Percentiles rank a stretch among this genome's conserved stretches.
phyloP scores from a whole-genome alignment of 2,888 invertebrate genomes.

The Nomada ruficornis region DNA sequence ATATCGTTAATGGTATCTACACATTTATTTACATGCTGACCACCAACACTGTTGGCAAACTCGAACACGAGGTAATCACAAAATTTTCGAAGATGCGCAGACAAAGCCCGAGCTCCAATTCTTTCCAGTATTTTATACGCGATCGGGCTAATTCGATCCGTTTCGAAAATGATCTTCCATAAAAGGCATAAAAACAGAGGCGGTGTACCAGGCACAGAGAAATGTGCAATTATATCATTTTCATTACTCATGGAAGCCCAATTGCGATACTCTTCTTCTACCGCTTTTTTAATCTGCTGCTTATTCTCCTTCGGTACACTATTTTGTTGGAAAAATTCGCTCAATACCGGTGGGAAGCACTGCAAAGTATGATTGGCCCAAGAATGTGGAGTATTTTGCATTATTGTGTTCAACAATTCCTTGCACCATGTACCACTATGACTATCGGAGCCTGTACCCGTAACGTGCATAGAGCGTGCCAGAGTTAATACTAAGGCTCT shows the following conservation, averaged over 20 bases:
- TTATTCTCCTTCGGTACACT: conserved; percentile 95
- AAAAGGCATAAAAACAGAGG: conserved; percentile 95
- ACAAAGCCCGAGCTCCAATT: conserved; percentile 95
- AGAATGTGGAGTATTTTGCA: conserved; percentile 97
- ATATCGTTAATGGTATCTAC: conserved; percentile 98
- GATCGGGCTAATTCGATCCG: conserved; percentile 95
- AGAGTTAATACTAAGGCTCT: conserved; percentile 96
- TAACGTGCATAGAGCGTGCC: conserved; percentile 97
- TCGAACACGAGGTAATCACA: conserved; percentile 97
- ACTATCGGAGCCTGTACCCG: conserved; percentile 87
- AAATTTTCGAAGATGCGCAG: conserved; percentile 96
- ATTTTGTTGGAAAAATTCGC: conserved; percentile 95
- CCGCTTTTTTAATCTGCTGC: conserved; percentile 94
- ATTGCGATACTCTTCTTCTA: conserved; percentile 97
- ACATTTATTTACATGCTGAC: conserved; percentile 96
- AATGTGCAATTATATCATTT: conserved; percentile 97
- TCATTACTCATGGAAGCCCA: conserved; percentile 99
- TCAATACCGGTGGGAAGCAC: conserved; percentile 95
- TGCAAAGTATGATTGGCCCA: conserved; percentile 96
- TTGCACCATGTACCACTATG: conserved; percentile 93
- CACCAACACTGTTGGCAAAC: conserved; percentile 94
- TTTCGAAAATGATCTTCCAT: conserved; percentile 98
- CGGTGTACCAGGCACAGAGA: conserved; percentile 96
- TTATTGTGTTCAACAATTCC: conserved; percentile 94
- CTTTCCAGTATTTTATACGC: conserved; percentile 98